These are phyloP conservation scores for Pteropus alecto DNA, from an alignment of 2,113 vertebrate genomes.

Conservation along the genomic window DNA sequence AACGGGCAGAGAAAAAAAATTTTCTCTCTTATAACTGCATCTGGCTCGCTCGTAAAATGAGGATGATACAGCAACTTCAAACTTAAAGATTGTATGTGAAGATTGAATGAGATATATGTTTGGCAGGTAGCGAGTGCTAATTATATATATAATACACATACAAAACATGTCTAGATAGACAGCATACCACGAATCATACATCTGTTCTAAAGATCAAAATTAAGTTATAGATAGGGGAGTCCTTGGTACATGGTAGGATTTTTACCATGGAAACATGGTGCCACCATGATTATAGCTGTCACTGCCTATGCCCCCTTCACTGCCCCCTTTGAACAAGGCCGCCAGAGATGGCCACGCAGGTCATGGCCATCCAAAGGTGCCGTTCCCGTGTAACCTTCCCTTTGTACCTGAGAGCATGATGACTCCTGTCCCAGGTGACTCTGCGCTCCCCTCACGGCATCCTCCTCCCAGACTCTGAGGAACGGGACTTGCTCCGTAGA, in stretches of 20 bases:
- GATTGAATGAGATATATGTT: not conserved
- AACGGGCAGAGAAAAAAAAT: not conserved
- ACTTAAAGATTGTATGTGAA: not conserved
- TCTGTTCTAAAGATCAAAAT: slow-evolving; percentile 20
- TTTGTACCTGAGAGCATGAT: not conserved
- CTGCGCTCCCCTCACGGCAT: not conserved
- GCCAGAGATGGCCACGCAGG: not conserved
- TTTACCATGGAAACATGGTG: not conserved
- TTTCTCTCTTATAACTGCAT: not conserved
- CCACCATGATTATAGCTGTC: not conserved
- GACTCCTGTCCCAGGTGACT: not conserved
- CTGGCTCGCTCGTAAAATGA: slow-evolving; percentile 6
- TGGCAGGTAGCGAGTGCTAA: not conserved
- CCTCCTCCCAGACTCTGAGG: not conserved
- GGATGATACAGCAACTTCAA: not conserved
- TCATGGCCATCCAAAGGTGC: not conserved
- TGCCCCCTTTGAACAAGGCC: not conserved
- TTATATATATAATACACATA: not conserved
- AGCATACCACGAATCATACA: not conserved
- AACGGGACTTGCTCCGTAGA: not conserved
- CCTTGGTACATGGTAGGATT: not conserved
- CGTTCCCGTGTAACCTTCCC: not conserved
- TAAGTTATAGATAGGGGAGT: not conserved
- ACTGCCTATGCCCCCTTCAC: not conserved
- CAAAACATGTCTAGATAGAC: not conserved